Percentiles rank a stretch among this genome's conserved stretches.
Evolutionary conservation across 2,888 invertebrate species (phyloP).

Genomic region (Drosophila bunnanda): DNA sequence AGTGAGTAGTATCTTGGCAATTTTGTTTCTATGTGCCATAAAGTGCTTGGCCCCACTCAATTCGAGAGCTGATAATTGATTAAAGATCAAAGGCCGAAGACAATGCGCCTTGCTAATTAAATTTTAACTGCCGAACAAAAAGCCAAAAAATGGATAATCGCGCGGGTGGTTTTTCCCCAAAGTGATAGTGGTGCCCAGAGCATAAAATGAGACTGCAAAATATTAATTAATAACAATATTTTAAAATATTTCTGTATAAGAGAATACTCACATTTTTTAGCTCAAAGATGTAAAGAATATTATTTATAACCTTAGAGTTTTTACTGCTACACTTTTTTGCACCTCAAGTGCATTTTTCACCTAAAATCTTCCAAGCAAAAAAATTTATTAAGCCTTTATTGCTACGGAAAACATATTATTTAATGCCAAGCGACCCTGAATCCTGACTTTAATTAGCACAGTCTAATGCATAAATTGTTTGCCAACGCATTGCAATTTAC

Average conservation of each 20-base stretch:
- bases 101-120: constrained; percentile 67
- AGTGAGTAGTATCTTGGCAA: constrained; percentile 13
- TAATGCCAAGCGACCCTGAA: not conserved
- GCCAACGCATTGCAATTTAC: constrained; percentile 10
- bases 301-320: not conserved
- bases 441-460: constrained; percentile 26
- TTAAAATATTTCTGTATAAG: not conserved
- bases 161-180: constrained; percentile 27
- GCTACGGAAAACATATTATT: not conserved
- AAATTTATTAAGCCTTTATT: not conserved
- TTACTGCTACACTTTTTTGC: not conserved
- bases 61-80: constrained; percentile 47
- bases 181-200: constrained; percentile 51
- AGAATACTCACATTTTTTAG: fast-evolving
- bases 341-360: no score
- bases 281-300: fast-evolving
- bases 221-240: not conserved
- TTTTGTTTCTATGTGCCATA: constrained; percentile 44
- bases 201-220: constrained; percentile 11
- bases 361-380: not conserved
- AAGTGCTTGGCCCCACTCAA: constrained; percentile 31
- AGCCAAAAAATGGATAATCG: constrained; percentile 25
- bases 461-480: constrained; percentile 15
- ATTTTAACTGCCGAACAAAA: constrained; percentile 52
- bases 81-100: constrained; percentile 53